Base-by-base conservation (phyloP, 1,140 invertebrate species). In the Brachionus rotundiformis region DNA sequence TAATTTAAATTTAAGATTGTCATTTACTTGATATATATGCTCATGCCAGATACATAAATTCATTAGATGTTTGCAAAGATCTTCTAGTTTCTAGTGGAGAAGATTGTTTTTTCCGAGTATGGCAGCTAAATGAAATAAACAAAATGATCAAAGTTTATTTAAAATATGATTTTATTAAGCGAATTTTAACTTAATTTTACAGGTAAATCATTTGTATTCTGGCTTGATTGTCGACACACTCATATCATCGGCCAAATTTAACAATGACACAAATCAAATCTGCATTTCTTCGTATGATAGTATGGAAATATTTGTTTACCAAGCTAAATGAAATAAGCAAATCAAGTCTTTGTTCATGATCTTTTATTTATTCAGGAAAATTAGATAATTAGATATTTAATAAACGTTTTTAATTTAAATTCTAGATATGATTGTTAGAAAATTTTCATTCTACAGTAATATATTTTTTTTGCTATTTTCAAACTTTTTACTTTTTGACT, bases 21-120 rank as follows among this genome's bases (percentile, higher is more conserved):
- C 68, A 44, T 44, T 23, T 73, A 73, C 19, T 44, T 2, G 76
- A 79, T 36, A 63, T 79, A 63, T 19, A 61, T 19, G 76, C 76
- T 25, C 76, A 79, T 63, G 76, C 76, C 7, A 33, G 49, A 59
- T 79, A 33, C 31, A 59, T 79, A 16, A 29, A 63, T 63, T 59
- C 47, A 54, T 36, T 79, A 41, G 47, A 79, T 39, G 19, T 79
- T 19, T 39, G 29, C 29, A 25, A 79, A 79, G 47, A 63, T 63
- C n/a, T 39, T 19, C 27, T 79, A 23, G 44, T 79, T 11, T 59
- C 76, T 25, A 25, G 19, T 19, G 76, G 76, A 33, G 47, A 79
- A 59, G 76, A 79, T 41, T 79, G 76, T 25, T 59, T 3, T 63
- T 79, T 79, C 23, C 29, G 76, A 36, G 44, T 79, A 0, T 79